Evolutionary conservation across 2,797 vertebrate genomes (phyloP).

Genomic region (Cephalopachus bancanus): DNA sequence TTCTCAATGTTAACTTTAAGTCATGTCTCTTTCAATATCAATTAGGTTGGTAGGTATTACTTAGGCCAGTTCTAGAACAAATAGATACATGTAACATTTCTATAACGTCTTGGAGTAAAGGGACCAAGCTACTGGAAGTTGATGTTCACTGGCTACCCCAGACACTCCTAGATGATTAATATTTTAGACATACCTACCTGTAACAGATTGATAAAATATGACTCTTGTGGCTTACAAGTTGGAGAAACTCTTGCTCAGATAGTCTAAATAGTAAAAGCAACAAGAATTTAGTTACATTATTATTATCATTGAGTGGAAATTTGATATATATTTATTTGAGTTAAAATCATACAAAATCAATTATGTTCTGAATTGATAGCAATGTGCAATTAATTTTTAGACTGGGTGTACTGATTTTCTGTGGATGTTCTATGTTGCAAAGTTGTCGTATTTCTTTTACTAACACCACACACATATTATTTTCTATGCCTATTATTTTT

Average conservation of each 20-base stretch:
- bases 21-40: conserved; percentile 2
- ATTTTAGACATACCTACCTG: neutral
- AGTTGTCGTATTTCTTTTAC: conserved; percentile 7
- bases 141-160: neutral
- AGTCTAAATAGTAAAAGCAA: neutral
- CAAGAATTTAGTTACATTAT: neutral
- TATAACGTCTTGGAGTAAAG: neutral
- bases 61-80: neutral
- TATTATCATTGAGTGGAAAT: neutral
- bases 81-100: neutral
- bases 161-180: neutral
- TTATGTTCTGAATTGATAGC: neutral
- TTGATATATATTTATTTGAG: neutral
- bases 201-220: neutral
- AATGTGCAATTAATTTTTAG: neutral
- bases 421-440: neutral
- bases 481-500: conserved; percentile 10
- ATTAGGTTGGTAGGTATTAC: neutral
- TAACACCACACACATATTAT: neutral
- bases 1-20: neutral
- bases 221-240: neutral
- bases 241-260: neutral
- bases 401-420: neutral
- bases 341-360: neutral
- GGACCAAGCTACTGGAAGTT: neutral